Conservation (phyloP, 2,797 vertebrate genomes). For the Onychomys arenicola region DNA sequence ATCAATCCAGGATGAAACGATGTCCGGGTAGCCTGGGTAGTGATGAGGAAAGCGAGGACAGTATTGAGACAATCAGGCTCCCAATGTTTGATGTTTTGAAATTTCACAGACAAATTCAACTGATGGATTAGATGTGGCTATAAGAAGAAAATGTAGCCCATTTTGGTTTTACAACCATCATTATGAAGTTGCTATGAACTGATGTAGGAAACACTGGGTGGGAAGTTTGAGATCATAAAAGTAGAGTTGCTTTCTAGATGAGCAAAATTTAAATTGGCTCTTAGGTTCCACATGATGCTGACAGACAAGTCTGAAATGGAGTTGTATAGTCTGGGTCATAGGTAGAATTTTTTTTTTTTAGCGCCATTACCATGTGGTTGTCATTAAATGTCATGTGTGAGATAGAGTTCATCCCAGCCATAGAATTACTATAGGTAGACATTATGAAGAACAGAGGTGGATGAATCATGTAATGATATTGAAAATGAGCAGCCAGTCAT, state of each 20-base stretch:
- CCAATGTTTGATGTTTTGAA: background rate
- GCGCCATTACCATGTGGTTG: background rate
- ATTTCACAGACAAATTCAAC: background rate
- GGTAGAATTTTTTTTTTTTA: background rate
- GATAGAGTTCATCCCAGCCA: background rate
- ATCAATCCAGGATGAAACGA: background rate
- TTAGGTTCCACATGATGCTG: background rate
- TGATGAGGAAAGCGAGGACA: background rate
- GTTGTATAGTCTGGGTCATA: background rate
- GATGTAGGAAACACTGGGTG: background rate
- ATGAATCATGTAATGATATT: background rate
- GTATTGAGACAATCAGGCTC: background rate
- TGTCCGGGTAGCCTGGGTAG: background rate
- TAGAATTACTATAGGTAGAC: background rate
- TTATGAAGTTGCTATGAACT: background rate
- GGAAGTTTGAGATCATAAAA: background rate
- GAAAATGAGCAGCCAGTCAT: background rate
- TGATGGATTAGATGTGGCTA: background rate
- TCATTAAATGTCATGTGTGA: background rate
- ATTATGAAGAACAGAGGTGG: background rate
- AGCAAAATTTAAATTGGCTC: background rate
- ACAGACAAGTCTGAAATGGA: background rate
- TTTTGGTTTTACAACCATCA: background rate
- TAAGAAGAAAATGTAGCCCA: background rate
- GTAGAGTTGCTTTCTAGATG: background rate